A percentile compares a stretch with the other conserved stretches of the same genome.
Conservation (phyloP, 2,797 vertebrate species). For the Eremophila alpestris region DNA sequence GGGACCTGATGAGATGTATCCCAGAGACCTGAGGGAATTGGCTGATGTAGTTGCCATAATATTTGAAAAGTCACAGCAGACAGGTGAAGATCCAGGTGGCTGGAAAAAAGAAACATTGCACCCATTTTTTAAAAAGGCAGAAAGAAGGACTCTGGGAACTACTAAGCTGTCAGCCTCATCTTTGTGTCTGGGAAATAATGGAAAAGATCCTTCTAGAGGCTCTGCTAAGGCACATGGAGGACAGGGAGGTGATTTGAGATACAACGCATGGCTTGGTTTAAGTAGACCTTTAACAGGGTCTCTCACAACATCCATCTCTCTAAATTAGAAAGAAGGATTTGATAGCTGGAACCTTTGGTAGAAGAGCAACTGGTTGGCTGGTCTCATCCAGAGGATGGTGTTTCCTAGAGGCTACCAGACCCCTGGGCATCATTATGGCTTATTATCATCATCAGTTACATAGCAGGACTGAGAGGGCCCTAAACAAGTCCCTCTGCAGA, state of each 20-base stretch:
- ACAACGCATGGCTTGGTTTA: not conserved
- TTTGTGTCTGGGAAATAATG: not conserved
- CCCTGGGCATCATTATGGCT: not conserved
- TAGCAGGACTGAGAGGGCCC: not conserved
- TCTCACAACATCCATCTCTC: not conserved
- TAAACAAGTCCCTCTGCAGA: not conserved
- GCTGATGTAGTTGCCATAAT: not conserved
- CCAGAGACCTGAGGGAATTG: not conserved
- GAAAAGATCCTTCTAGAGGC: not conserved
- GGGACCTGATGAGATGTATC: not conserved
- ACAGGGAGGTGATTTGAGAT: not conserved
- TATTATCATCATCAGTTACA: not conserved
- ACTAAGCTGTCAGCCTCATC: not conserved
- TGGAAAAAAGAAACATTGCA: not conserved
- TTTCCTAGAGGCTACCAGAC: not conserved
- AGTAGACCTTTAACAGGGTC: not conserved
- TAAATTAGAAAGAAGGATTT: not conserved
- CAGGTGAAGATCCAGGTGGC: not conserved
- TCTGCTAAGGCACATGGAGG: not conserved
- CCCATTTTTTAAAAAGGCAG: not conserved
- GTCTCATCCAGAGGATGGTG: not conserved
- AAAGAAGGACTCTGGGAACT: not conserved
- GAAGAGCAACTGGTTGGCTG: not conserved
- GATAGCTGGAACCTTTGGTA: too few species aligned
- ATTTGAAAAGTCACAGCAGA: not conserved